phyloP scores from a whole-genome alignment of 2,797 vertebrate species.

The Nyctibius grandis region DNA sequence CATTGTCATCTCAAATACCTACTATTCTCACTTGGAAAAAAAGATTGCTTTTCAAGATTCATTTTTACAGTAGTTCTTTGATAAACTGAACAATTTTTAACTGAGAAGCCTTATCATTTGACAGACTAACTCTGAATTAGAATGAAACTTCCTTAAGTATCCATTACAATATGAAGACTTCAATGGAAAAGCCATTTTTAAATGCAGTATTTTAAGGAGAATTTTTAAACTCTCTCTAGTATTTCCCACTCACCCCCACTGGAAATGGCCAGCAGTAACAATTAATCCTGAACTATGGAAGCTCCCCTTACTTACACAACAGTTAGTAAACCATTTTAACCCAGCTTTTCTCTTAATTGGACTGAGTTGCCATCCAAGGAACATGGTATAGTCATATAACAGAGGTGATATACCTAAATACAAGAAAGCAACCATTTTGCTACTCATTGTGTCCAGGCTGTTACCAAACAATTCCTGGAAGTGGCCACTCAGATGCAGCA shows the following conservation, averaged over 20 bases:
- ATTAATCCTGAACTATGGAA: neutral
- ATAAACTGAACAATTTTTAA: neutral
- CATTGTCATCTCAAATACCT: neutral
- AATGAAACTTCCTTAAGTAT: neutral
- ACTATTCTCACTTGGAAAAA: neutral
- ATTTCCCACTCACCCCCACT: neutral
- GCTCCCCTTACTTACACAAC: neutral
- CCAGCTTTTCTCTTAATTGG: neutral
- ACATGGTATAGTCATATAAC: rapidly evolving
- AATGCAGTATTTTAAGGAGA: neutral
- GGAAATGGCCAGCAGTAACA: neutral
- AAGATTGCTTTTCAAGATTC: neutral
- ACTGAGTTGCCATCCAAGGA: neutral
- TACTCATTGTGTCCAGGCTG: neutral
- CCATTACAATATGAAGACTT: neutral
- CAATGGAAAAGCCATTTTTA: neutral
- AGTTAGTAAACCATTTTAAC: neutral
- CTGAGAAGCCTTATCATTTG: neutral
- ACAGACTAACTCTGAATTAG: neutral
- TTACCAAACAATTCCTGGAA: rapidly evolving
- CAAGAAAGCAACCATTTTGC: neutral
- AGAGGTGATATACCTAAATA: neutral
- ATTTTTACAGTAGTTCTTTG: neutral
- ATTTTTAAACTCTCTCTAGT: neutral
- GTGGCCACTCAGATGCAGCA: rapidly evolving